Conservation (phyloP, 1,140 invertebrate species). For the Drosophila trapezifrons region DNA sequence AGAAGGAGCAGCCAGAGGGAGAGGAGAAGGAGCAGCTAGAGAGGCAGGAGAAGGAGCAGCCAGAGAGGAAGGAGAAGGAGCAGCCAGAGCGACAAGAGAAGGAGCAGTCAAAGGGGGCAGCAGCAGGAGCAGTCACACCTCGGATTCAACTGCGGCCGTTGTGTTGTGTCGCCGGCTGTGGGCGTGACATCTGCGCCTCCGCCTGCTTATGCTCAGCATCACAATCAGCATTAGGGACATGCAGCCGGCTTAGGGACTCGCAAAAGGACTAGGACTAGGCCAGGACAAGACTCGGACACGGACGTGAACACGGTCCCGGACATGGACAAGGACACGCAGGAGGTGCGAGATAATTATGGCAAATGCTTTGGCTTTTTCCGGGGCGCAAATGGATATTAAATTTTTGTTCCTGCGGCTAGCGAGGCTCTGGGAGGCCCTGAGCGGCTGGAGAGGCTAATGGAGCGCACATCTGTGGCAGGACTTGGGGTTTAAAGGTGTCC, state of each 20-base stretch:
- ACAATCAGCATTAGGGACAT: slow-evolving; percentile 36
- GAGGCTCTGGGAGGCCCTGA: too few species aligned
- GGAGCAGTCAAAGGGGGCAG: too few species aligned
- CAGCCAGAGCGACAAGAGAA: background rate
- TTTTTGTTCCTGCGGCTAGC: slow-evolving; percentile 31
- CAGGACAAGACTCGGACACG: background rate
- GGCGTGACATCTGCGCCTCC: slow-evolving; percentile 26
- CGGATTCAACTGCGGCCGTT: slow-evolving; percentile 12
- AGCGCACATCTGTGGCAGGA: slow-evolving; percentile 20
- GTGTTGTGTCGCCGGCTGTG: too few species aligned
- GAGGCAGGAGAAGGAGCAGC: too few species aligned
- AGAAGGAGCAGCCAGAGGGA: background rate
- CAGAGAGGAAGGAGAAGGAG: too few species aligned
- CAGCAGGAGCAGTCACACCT: background rate
- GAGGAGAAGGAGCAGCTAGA: background rate
- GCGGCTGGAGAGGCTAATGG: slow-evolving; percentile 33
- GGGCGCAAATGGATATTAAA: slow-evolving; percentile 56
- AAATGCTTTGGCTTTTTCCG: slow-evolving; percentile 41
- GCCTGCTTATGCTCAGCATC: slow-evolving; percentile 39
- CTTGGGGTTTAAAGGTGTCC: slow-evolving; percentile 11
- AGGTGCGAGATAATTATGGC: slow-evolving; percentile 50
- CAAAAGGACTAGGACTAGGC: background rate
- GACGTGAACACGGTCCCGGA: slow-evolving; percentile 7
- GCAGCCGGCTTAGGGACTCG: slow-evolving; percentile 11
- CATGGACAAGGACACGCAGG: background rate